These are phyloP conservation scores for Melanostoma mellinum DNA, from an alignment of 2,888 invertebrate genomes.

Conservation along the genomic window DNA sequence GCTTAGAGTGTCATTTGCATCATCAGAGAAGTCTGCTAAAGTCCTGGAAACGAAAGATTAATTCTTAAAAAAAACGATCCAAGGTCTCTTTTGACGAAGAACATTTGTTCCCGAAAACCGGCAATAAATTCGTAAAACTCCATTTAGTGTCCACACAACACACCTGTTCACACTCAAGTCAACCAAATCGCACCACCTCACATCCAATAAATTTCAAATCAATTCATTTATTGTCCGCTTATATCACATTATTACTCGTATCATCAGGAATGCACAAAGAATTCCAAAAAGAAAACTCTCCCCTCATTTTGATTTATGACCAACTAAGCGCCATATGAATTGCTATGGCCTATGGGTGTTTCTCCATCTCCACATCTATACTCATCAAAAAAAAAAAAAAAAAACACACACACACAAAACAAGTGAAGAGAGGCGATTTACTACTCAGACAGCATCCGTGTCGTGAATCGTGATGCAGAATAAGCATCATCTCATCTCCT, in stretches of 20 bases:
- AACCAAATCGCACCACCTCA: slow-evolving; percentile 49
- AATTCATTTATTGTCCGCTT: slow-evolving; percentile 73
- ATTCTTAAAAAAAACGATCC: not conserved
- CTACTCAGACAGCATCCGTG: slow-evolving; percentile 25
- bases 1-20: not conserved
- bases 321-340: slow-evolving; percentile 73
- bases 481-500: not conserved
- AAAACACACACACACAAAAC: slow-evolving; percentile 36
- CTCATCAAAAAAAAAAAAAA: slow-evolving; percentile 55
- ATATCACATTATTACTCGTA: slow-evolving; percentile 28
- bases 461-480: slow-evolving; percentile 2
- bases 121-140: not conserved
- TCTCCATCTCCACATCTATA: slow-evolving; percentile 6
- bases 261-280: slow-evolving; percentile 47
- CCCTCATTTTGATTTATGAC: slow-evolving; percentile 73
- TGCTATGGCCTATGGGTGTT: slow-evolving; percentile 50
- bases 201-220: slow-evolving; percentile 75
- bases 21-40: not conserved
- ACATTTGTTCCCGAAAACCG: no score
- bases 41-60: not conserved
- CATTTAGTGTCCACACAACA: slow-evolving; percentile 24
- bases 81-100: not conserved
- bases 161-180: slow-evolving; percentile 45
- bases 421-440: slow-evolving; percentile 51
- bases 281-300: slow-evolving; percentile 39